A percentile compares a stretch with the other conserved stretches of the same genome.
Conservation (phyloP, 2,797 vertebrate species). For the Danio kyathit region DNA sequence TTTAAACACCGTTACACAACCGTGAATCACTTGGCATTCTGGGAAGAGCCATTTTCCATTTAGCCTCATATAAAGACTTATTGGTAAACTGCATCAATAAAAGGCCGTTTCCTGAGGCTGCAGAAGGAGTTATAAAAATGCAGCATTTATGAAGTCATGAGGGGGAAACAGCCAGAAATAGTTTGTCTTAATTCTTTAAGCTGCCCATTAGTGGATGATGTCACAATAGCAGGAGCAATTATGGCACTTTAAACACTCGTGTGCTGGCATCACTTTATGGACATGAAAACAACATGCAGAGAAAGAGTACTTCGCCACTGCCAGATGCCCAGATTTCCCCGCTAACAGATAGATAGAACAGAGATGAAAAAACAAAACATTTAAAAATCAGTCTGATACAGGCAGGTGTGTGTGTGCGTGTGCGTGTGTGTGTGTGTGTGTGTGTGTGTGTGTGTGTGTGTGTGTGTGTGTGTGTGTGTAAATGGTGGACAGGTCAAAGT, state of each 20-base stretch:
- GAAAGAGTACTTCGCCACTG: conserved; percentile 37
- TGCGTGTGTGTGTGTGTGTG: too few relatives aligned
- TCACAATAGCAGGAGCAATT: conserved; percentile 41
- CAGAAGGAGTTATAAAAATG: conserved; percentile 37
- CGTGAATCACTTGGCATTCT: conserved; percentile 12
- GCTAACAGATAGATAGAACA: conserved; percentile 44
- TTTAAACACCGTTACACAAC: conserved; percentile 12
- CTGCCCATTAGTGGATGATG: conserved; percentile 45
- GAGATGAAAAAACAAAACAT: too few relatives aligned
- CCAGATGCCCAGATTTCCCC: conserved; percentile 61
- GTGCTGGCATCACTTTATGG: conserved; percentile 1
- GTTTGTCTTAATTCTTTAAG: conserved; percentile 41
- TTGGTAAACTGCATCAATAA: conserved; percentile 41
- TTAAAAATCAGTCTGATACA: too few relatives aligned
- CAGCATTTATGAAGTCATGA: conserved; percentile 42
- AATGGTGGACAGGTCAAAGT: too few relatives aligned
- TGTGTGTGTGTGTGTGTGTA: too few relatives aligned
- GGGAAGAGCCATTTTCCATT: conserved; percentile 19
- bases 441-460: too few relatives aligned
- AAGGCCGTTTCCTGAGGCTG: conserved; percentile 27
- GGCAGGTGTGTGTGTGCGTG: too few relatives aligned
- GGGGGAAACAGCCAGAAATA: conserved; percentile 38
- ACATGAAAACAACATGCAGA: conserved; percentile 28
- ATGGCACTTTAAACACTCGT: conserved; percentile 29
- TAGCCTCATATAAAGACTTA: conserved; percentile 19